Conservation (phyloP, 2,797 vertebrate species). For the Poeciliopsis turneri region DNA sequence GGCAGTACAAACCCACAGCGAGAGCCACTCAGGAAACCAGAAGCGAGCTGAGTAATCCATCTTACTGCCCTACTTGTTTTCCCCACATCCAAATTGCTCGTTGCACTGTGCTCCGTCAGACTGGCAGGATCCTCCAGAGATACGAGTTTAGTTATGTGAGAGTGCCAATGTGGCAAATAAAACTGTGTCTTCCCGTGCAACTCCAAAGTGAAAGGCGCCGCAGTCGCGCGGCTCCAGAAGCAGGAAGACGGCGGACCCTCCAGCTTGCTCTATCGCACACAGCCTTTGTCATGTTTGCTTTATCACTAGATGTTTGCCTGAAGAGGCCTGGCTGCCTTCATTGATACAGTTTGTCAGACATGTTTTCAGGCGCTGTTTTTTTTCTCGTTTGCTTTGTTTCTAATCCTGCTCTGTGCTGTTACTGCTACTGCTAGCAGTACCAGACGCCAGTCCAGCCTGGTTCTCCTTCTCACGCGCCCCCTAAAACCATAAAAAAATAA, state of each 20-base stretch:
- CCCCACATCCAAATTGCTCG: constrained; percentile 18
- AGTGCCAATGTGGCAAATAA: constrained; percentile 56
- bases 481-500: not conserved
- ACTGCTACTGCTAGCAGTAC: constrained; percentile 48
- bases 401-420: constrained; percentile 63
- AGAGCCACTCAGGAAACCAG: constrained; percentile 52
- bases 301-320: constrained; percentile 64
- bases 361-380: constrained; percentile 60
- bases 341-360: constrained; percentile 69
- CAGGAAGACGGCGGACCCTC: constrained; percentile 40
- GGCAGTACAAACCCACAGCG: constrained; percentile 8
- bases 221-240: constrained; percentile 46
- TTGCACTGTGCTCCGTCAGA: constrained; percentile 28
- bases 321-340: constrained; percentile 66
- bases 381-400: constrained; percentile 44
- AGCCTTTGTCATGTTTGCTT: constrained; percentile 67
- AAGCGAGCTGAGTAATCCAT: constrained; percentile 57
- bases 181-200: constrained; percentile 43
- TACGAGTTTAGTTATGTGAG: constrained; percentile 46
- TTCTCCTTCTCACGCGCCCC: constrained; percentile 30
- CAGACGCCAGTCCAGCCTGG: constrained; percentile 56
- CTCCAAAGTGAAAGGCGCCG: constrained; percentile 51
- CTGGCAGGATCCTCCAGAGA: constrained; percentile 51
- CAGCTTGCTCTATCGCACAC: constrained; percentile 54
- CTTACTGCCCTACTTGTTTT: constrained; percentile 57